These are phyloP conservation scores for Torymus aiolomorphi DNA, from an alignment of 2,888 invertebrate genomes.

Conservation along the genomic window DNA sequence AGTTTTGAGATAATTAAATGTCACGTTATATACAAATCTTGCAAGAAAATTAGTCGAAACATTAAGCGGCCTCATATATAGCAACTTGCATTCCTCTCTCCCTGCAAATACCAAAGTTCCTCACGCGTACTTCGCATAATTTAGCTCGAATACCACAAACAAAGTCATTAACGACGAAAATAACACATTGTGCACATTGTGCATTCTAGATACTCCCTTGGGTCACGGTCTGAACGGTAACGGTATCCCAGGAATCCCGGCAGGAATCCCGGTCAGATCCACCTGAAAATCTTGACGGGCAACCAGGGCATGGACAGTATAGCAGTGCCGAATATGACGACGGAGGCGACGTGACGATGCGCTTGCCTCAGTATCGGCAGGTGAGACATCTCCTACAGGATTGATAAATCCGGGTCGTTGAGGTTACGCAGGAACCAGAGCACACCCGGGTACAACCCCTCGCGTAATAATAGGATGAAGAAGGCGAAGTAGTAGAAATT, in stretches of 20 bases:
- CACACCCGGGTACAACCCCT: slow-evolving; percentile 96
- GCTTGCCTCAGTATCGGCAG: slow-evolving; percentile 94
- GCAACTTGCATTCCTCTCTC: too few species aligned
- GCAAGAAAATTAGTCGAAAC: too few species aligned
- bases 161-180: neutral
- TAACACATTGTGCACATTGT: neutral
- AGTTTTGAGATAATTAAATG: too few species aligned
- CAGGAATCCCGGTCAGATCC: slow-evolving; percentile 89
- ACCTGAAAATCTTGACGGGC: slow-evolving; percentile 91
- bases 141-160: too few species aligned
- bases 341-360: slow-evolving; percentile 92
- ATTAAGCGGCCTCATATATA: too few species aligned
- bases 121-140: too few species aligned
- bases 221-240: slow-evolving; percentile 88
- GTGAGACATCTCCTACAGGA: slow-evolving; percentile 99
- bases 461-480: slow-evolving; percentile 92
- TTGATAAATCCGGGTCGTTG: slow-evolving; percentile 99
- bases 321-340: slow-evolving; percentile 96
- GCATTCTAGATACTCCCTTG: slow-evolving; percentile 77
- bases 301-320: slow-evolving; percentile 97
- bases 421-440: slow-evolving; percentile 98
- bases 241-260: slow-evolving; percentile 98
- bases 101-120: too few species aligned
- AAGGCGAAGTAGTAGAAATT: slow-evolving; percentile 99
- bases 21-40: too few species aligned